These are phyloP conservation scores for Notospermus geniculatus DNA, from an alignment of 1,140 invertebrate species.

Conservation along the genomic window DNA sequence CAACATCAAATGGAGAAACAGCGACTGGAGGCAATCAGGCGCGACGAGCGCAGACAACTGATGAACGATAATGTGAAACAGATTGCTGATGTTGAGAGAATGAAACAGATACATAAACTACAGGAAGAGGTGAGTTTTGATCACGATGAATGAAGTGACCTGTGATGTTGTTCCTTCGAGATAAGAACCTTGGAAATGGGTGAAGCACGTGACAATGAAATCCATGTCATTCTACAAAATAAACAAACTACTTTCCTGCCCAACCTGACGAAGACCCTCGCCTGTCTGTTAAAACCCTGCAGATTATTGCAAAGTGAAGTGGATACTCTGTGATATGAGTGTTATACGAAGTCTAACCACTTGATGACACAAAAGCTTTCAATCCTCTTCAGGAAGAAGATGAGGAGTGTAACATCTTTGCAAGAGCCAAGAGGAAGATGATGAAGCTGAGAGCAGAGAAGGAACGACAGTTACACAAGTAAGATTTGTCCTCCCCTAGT, in stretches of 20 bases:
- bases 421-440: conserved; percentile 54
- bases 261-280: too few species aligned
- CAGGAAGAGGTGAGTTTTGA: conserved; percentile 41
- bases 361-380: background rate
- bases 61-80: conserved; percentile 44
- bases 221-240: too few species aligned
- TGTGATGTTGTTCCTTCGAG: background rate
- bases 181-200: too few species aligned
- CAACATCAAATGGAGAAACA: conserved; percentile 50
- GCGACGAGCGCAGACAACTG: conserved; percentile 39
- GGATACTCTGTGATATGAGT: background rate
- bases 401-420: conserved; percentile 55
- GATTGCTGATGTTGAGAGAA: conserved; percentile 41
- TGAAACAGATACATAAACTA: conserved; percentile 37
- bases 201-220: too few species aligned
- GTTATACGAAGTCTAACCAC: background rate
- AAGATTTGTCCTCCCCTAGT: too few species aligned
- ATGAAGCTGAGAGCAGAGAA: conserved; percentile 50
- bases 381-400: conserved; percentile 48
- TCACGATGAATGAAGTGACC: background rate
- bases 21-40: conserved; percentile 42
- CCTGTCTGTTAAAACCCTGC: too few species aligned
- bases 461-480: conserved; percentile 49
- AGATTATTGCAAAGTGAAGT: background rate
- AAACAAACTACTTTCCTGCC: too few species aligned